Percentiles rank a stretch among this genome's conserved stretches.
Conservation (phyloP, 2,797 vertebrate species). For the Sebastes wilsoni region DNA sequence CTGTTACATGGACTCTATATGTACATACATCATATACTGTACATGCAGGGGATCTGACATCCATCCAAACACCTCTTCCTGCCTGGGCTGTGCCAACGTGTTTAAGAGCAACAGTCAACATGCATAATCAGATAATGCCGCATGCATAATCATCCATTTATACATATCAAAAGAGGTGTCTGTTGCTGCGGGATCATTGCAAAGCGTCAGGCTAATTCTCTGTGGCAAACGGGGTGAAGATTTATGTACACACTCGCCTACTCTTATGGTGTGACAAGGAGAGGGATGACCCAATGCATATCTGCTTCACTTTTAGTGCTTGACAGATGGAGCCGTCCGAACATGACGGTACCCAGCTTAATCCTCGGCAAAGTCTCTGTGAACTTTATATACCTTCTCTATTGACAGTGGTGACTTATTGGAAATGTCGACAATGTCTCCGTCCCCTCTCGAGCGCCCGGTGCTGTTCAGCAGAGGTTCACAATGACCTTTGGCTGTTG, state of each 20-base stretch:
- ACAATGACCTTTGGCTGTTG: conserved; percentile 28
- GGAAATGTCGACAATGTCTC: conserved; percentile 55
- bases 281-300: conserved; percentile 78
- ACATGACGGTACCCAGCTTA: conserved; percentile 71
- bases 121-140: conserved; percentile 49
- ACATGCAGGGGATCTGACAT: neutral
- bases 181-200: conserved; percentile 51
- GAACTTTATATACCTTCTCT: conserved; percentile 70
- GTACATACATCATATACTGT: neutral
- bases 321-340: conserved; percentile 82
- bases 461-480: conserved; percentile 1
- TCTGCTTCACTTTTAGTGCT: conserved; percentile 77
- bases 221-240: conserved; percentile 71
- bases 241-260: conserved; percentile 66
- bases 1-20: neutral
- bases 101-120: neutral
- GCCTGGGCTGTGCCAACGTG: neutral
- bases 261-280: conserved; percentile 75
- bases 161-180: conserved; percentile 37
- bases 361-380: conserved; percentile 65
- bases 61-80: neutral
- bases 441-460: neutral
- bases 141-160: conserved; percentile 51
- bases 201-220: conserved; percentile 67
- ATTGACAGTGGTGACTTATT: conserved; percentile 69